A percentile compares a stretch with the other conserved stretches of the same genome.
Conservation (phyloP, 2,888 invertebrate genomes). For the Aleiodes leptofemur region DNA sequence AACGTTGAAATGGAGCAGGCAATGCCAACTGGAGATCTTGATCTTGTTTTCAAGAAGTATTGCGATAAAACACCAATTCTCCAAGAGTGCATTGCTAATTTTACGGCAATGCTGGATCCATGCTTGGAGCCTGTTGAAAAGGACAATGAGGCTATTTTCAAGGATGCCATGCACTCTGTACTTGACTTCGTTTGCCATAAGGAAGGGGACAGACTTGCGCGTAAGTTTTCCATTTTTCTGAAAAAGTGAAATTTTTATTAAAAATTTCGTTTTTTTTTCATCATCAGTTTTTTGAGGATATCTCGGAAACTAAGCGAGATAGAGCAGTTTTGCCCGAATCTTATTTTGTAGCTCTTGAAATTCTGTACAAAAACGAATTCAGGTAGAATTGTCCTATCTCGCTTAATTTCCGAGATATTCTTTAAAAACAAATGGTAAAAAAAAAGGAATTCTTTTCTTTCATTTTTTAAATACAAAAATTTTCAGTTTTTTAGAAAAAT, state of each 20-base stretch:
- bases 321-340: not conserved
- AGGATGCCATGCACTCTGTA: slow-evolving; percentile 83
- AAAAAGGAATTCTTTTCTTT: not conserved
- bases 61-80: slow-evolving; percentile 81
- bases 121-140: slow-evolving; percentile 82
- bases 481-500: no score
- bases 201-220: slow-evolving; percentile 88
- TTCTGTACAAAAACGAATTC: no score
- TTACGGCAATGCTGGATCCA: slow-evolving; percentile 78
- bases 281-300: not conserved
- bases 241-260: no score
- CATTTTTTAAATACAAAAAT: no score
- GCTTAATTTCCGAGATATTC: not conserved
- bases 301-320: no score
- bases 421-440: not conserved
- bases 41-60: slow-evolving; percentile 85
- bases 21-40: slow-evolving; percentile 83
- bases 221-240: slow-evolving; percentile 76
- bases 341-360: not conserved
- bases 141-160: slow-evolving; percentile 79
- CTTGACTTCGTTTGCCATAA: slow-evolving; percentile 86
- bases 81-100: slow-evolving; percentile 79
- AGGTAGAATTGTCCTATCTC: not conserved
- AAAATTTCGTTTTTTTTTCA: no score
- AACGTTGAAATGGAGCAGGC: slow-evolving; percentile 83